Base-by-base conservation (phyloP, 2,888 invertebrate genomes). In the Ellobium chinense region DNA sequence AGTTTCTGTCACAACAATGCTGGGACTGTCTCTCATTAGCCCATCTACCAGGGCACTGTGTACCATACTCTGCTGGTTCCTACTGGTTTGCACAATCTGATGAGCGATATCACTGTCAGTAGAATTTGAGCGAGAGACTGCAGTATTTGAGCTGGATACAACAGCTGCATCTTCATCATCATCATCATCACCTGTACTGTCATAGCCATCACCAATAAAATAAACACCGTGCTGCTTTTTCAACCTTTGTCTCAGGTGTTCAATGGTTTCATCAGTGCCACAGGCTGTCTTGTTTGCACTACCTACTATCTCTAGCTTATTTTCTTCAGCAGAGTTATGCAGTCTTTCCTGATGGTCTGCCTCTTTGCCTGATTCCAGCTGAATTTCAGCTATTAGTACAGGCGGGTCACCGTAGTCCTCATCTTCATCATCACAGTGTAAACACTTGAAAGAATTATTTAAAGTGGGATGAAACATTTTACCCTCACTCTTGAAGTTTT, bases 371-470 rank as follows among this genome's bases (percentile, higher is more conserved):
- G 24, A 34, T 2, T 39, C 31, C 4, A 2, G 4, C 12, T 7
- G 70, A 0, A 24, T 39, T 46, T 80, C 74, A 60, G 68, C 68
- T 34, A 39, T 80, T 37, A 80, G 24, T 5, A 74, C 74, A 31
- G 80, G 74, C 5, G 80, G 74, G 24, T 80, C 80, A 4, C 74
- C 80, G 68, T 54, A 80, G 18, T 74, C 74, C 7, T 65, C 73
- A 31, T 70, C 65, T 27, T 78, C 72, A 56, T 77, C 69, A 9
- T 73, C 79, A 80, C 80, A 80, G 31, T 62, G 74, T 21, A 80
- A 12, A 60, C 80, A 80, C 34, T 68, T 80, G 62, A 39, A 80
- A 56, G 74, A 66, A 46, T 80, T 68, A 27, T 18, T 62, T 2
- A 58, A 39, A 27, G 27, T 68, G 1, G 79, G 29, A 7, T 62